Base-by-base conservation (phyloP, 2,797 vertebrate genomes). In the Aplochiton taeniatus region DNA sequence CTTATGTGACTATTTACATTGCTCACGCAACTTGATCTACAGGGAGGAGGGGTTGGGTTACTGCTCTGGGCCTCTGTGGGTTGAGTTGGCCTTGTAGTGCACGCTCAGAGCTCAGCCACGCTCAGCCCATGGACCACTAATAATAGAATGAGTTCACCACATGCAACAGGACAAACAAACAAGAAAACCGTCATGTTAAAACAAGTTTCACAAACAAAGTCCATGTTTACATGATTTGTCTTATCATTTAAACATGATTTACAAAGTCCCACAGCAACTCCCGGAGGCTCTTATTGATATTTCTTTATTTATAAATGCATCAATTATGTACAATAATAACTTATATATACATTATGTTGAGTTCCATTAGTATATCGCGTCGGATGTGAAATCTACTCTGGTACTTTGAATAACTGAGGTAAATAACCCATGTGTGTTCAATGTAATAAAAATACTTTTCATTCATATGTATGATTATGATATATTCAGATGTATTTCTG, bases 261-360 rank as follows among this genome's bases (percentile, higher is more conserved):
- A 31, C 2, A 31, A 31, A 31, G 3, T 31, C 31, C 31, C 31
- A 31, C 31, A 6, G 31, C 10, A 11, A 66, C 52, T 17, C 43
- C 42, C 6, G 45, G 43, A 47, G 48, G 53, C 52, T 73, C 72
- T 79, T 76, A 78, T 74, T 67, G 67, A 82, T 88, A 90, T 72
- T 83, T 90, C 73, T 92, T 91, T 91, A 90, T 84, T 87, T 90
- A 90, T 85, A 85, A 74, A 85, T 83, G 84, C 73, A 82, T 90
- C 85, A 74, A 84, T 81, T 91, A 91, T 93, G 85, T 92, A 93
- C 92, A 94, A 78, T 90, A 94, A 94, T 94, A 94, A 94, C 81
- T 94, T 94, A 94, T 93, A 93, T 94, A 90, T 93, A 92, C 90
- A 94, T 80, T 86, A 83, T 77, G 85, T 85, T 86, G 84, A 70